Percentiles rank a stretch among this genome's conserved stretches.
phyloP scores from a whole-genome alignment of 2,113 vertebrate genomes.

The Coreoperca whiteheadi region DNA sequence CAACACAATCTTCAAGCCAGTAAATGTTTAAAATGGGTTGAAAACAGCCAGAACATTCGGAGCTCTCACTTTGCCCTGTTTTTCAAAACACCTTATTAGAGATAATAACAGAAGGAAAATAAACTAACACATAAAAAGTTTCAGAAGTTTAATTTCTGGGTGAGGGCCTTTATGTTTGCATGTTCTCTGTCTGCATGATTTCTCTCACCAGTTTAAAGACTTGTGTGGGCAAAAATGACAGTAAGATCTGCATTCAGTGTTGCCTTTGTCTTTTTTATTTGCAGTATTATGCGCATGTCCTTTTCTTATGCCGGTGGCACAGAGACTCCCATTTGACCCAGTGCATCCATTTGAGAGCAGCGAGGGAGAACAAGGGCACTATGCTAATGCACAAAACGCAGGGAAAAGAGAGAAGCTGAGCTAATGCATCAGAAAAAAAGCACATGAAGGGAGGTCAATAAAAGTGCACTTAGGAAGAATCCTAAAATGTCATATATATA shows the following conservation, averaged over 20 bases:
- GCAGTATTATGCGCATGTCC: conserved; percentile 10
- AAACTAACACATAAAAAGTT: neutral
- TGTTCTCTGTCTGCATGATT: neutral
- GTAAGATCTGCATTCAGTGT: neutral
- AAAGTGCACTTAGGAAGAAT: conserved; percentile 53
- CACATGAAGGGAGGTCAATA: conserved; percentile 16
- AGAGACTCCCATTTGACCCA: conserved; percentile 37
- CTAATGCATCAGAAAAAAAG: conserved; percentile 37
- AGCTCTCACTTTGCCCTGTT: neutral
- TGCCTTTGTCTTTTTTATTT: conserved; percentile 11
- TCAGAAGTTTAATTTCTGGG: neutral
- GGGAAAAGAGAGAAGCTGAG: conserved; percentile 29
- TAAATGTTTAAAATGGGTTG: neutral
- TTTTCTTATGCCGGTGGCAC: conserved; percentile 22
- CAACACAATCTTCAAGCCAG: neutral
- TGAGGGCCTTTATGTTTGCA: neutral
- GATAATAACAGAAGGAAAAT: neutral
- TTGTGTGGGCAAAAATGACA: neutral
- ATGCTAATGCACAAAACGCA: conserved; percentile 42
- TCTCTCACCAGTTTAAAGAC: neutral
- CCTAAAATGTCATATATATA: conserved; percentile 48
- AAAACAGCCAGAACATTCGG: neutral
- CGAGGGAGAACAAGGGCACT: conserved; percentile 32
- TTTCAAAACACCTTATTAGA: neutral
- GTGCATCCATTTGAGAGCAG: conserved; percentile 37